Percentiles rank a stretch among this genome's conserved stretches.
Evolutionary conservation across 2,113 vertebrate species (phyloP).

Genomic region (Cathartes aura): DNA sequence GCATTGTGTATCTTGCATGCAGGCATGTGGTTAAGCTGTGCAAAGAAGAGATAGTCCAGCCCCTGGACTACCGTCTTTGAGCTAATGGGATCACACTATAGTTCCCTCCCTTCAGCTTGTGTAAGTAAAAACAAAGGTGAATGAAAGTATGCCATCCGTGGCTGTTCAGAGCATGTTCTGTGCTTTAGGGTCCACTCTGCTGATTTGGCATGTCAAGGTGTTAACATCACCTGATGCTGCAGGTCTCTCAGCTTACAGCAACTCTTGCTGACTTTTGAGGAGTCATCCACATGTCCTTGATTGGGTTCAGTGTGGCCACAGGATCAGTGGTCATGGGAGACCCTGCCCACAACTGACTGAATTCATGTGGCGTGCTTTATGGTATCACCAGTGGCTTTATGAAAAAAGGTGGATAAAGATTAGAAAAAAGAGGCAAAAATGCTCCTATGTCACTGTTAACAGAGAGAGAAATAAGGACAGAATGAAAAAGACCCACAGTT

Average conservation of each 20-base stretch:
- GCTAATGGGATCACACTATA: neutral
- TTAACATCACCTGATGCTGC: neutral
- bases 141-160: neutral
- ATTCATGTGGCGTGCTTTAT: neutral
- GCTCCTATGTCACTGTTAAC: neutral
- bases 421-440: neutral
- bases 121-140: neutral
- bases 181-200: neutral
- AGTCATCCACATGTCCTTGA: neutral
- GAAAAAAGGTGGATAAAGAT: neutral
- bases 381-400: neutral
- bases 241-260: neutral
- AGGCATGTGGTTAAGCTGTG: neutral
- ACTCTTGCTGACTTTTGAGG: neutral
- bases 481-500: neutral
- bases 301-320: neutral
- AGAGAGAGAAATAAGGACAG: neutral
- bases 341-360: neutral
- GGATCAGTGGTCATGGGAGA: neutral
- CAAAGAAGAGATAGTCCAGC: neutral
- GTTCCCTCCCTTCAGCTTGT: neutral
- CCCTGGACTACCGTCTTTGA: neutral
- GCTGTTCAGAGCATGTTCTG: neutral
- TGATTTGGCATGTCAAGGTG: neutral
- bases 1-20: neutral